phyloP scores from a whole-genome alignment of 2,113 vertebrate genomes.

The Stictonetta naevosa region DNA sequence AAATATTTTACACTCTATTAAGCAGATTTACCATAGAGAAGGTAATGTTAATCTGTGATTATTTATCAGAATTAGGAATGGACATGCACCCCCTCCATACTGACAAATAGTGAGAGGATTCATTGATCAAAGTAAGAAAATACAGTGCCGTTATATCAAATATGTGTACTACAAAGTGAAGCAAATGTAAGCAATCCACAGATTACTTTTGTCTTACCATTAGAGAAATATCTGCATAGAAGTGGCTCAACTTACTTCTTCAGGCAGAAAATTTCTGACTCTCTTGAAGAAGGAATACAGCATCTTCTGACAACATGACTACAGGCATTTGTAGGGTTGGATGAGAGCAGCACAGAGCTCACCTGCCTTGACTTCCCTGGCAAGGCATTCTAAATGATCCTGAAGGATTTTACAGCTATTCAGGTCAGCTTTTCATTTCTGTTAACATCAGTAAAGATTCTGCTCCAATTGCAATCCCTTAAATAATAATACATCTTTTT shows the following conservation, averaged over 20 bases:
- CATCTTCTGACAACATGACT: neutral
- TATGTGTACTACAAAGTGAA: neutral
- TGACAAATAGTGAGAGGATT: neutral
- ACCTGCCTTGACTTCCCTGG: neutral
- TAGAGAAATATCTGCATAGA: neutral
- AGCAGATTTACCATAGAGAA: neutral
- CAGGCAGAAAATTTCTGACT: neutral
- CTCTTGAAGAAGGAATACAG: neutral
- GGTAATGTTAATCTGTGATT: neutral
- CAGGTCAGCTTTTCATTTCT: neutral
- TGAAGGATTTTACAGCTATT: neutral
- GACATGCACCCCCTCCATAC: neutral
- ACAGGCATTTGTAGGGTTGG: neutral
- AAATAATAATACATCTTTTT: neutral
- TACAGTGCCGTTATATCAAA: neutral
- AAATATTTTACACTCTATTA: neutral
- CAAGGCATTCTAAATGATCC: neutral
- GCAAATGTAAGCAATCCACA: neutral
- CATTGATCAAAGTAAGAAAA: neutral
- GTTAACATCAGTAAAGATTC: neutral
- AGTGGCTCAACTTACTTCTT: neutral
- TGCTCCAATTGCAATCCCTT: neutral
- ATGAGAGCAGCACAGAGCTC: neutral
- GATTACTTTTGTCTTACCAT: neutral
- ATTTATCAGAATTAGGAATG: neutral